Conservation (phyloP, 2,888 invertebrate genomes). For the Dermolepida albohirtum region DNA sequence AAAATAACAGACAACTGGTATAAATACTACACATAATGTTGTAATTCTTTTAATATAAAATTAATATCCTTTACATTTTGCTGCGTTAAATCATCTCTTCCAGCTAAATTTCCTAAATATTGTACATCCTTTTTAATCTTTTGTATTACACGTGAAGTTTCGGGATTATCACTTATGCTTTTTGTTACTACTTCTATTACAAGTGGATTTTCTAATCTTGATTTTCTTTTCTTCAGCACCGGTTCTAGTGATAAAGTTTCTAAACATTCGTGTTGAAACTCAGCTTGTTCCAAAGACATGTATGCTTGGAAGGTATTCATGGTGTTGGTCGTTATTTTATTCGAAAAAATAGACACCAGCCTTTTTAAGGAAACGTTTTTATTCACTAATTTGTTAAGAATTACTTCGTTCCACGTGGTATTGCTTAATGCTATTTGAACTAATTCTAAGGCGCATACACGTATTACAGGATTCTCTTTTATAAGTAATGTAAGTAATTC, state of each 20-base stretch:
- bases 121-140: constrained; percentile 40
- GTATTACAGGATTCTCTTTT: constrained; percentile 45
- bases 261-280: constrained; percentile 44
- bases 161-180: constrained; percentile 16
- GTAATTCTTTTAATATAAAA: constrained; percentile 36
- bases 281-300: constrained; percentile 8
- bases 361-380: constrained; percentile 5
- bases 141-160: constrained; percentile 39
- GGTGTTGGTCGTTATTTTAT: neutral
- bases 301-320: constrained; percentile 10
- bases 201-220: neutral
- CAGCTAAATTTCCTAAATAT: constrained; percentile 33
- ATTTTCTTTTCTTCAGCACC: constrained; percentile 33
- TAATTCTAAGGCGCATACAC: constrained; percentile 42
- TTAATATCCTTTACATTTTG: constrained; percentile 38
- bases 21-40: constrained; percentile 25
- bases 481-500: constrained; percentile 43
- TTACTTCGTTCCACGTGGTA: constrained; percentile 10
- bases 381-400: neutral
- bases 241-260: constrained; percentile 1
- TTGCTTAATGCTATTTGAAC: constrained; percentile 7
- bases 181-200: neutral
- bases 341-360: constrained; percentile 8
- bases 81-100: constrained; percentile 37
- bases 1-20: neutral